Conservation (phyloP, 1,140 invertebrate species). For the Lepidurus packardi region DNA sequence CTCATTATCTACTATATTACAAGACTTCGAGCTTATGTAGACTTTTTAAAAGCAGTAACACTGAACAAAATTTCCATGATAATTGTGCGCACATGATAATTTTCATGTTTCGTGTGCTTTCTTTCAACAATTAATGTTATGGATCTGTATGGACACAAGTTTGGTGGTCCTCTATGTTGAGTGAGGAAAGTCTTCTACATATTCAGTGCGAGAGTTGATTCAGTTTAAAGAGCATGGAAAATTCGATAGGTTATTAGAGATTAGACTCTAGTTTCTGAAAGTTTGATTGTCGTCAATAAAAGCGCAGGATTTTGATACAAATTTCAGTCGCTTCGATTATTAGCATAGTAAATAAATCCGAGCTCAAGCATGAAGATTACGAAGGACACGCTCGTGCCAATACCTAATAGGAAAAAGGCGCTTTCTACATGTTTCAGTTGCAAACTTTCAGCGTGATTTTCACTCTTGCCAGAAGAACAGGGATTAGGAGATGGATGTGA, state of each 20-base stretch:
- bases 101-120: no score
- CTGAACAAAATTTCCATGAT: no score
- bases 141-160: not conserved
- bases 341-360: not conserved
- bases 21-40: not conserved
- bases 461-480: not conserved
- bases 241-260: not conserved
- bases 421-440: conserved; percentile 4
- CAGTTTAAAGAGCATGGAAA: not conserved
- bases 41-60: no score
- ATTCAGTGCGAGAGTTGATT: not conserved
- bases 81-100: no score
- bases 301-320: no score
- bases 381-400: not conserved
- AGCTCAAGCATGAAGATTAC: not conserved
- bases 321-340: not conserved
- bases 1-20: no score
- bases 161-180: not conserved
- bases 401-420: not conserved
- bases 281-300: no score
- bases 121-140: not conserved
- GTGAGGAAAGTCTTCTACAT: not conserved
- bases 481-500: not conserved
- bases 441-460: not conserved
- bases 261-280: no score